Evolutionary conservation across 2,113 vertebrate species (phyloP).

Genomic region (Hepsetus odoe): DNA sequence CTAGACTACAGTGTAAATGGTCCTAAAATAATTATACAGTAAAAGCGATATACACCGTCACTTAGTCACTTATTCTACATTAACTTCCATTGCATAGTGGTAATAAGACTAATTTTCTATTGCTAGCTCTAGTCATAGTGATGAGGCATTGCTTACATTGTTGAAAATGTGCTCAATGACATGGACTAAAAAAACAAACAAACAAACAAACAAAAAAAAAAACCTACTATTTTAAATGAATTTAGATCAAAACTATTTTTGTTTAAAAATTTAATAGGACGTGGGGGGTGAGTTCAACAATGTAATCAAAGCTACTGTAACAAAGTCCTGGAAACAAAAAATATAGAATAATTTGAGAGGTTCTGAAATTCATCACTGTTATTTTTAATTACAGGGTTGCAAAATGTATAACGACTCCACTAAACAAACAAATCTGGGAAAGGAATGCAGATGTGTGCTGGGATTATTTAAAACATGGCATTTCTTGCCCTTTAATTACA

Average conservation of each 20-base stretch:
- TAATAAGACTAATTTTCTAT: background rate
- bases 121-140: background rate
- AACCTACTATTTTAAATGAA: background rate
- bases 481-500: conserved; percentile 48
- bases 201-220: background rate
- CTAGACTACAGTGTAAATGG: too few species aligned
- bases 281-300: background rate
- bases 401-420: conserved; percentile 54
- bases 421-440: conserved; percentile 61
- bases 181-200: background rate
- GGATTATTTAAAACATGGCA: conserved; percentile 21
- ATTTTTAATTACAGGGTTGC: conserved; percentile 37
- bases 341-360: conserved; percentile 8
- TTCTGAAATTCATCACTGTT: conserved; percentile 43
- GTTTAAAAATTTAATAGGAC: background rate
- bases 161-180: background rate
- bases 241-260: background rate
- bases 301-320: background rate
- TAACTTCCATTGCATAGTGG: background rate
- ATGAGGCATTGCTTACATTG: background rate
- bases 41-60: too few species aligned
- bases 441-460: background rate
- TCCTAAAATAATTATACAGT: too few species aligned
- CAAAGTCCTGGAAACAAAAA: background rate
- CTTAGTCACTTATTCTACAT: background rate